Conservation (phyloP, 2,113 vertebrate species). For the Odontophorus gujanensis region DNA sequence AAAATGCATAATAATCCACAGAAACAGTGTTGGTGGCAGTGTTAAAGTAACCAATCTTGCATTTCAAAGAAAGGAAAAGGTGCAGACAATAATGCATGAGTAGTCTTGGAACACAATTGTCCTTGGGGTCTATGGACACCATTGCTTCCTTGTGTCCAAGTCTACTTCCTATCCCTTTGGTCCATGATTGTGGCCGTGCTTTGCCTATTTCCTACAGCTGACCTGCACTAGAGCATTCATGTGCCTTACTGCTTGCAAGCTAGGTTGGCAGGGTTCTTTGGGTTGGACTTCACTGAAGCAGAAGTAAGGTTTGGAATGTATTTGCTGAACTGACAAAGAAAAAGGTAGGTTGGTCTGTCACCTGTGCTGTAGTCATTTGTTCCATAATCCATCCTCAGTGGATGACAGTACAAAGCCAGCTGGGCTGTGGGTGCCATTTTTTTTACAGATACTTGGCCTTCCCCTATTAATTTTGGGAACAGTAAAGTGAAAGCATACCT, state of each 20-base stretch:
- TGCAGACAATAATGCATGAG: not conserved
- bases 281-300: not conserved
- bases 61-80: not conserved
- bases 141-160: not conserved
- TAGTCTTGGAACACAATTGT: not conserved
- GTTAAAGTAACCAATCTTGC: not conserved
- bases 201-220: not conserved
- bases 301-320: not conserved
- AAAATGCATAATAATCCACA: not conserved
- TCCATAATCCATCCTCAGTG: not conserved
- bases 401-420: not conserved
- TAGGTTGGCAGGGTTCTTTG: not conserved
- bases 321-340: not conserved
- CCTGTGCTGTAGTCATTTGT: not conserved
- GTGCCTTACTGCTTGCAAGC: not conserved
- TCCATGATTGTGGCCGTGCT: not conserved
- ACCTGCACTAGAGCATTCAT: not conserved
- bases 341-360: not conserved
- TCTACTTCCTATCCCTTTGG: not conserved
- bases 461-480: not conserved
- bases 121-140: not conserved
- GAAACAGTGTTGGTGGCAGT: not conserved
- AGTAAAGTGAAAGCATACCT: not conserved
- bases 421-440: not conserved
- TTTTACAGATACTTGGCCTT: not conserved